Base-by-base conservation (phyloP, 2,888 invertebrate genomes). In the Hyles lineata region DNA sequence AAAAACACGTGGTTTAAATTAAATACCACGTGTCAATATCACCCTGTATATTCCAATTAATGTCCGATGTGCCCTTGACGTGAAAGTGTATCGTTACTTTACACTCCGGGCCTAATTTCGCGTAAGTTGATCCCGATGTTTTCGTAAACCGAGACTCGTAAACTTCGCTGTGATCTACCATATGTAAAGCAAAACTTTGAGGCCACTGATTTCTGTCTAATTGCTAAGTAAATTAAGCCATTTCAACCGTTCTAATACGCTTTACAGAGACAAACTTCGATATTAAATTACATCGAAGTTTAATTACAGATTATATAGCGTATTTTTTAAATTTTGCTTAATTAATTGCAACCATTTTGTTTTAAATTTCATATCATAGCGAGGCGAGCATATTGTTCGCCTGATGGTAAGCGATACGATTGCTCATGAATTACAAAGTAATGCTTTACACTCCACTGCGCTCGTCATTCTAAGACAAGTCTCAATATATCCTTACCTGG, bases 171-270 rank as follows among this genome's bases (percentile, higher is more conserved):
- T 72, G 76, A 82, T 76, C 74, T 74, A 8, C 76, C 76, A 74
- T 74, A 74, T 78, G 79, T 77, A 77, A 80, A 76, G 78, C 76
- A 82, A 80, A 85, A 84, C 82, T 84, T 84, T 74, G 78, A 74
- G 61, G 72, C 75, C 75, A 78, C 79, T 80, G 81, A 82, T 83
- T 85, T 81, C 78, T 80, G 76, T 76, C 75, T 80, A 83, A 83
- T 83, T 82, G 79, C 76, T 82, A 80, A 84, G 79, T 84, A 82
- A 84, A 83, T 83, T 79, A 80, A 79, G 78, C 82, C 77, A 79
- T 78, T 84, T 77, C 76, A 74, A 74, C 73, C 73, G 74, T 74
- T 77, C 76, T 74, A 74, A 79, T 74, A 77, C 75, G 76, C 77
- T 79, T 78, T 76, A 74, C 55, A n/a, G n/a, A 55, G 6, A 19